Conservation (phyloP, 64 coral and sea anemone species). For the Actinia tenebrosa region DNA sequence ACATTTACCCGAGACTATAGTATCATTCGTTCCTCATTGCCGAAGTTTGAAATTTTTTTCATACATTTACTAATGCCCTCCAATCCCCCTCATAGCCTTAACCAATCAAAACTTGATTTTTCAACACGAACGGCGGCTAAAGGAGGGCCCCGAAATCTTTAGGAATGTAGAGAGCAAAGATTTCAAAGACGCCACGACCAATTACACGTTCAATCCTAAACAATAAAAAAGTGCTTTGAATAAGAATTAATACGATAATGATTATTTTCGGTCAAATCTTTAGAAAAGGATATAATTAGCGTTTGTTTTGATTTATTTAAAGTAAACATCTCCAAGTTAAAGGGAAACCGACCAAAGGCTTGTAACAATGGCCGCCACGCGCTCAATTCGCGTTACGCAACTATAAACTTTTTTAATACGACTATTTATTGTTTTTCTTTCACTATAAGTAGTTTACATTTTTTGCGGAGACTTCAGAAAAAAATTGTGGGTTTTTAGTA, state of each 20-base stretch:
- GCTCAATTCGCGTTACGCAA: neutral
- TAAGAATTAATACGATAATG: neutral
- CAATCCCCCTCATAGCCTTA: no score
- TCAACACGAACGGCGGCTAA: no score
- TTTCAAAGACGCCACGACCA: neutral
- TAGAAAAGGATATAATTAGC: neutral
- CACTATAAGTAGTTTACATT: neutral
- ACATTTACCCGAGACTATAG: no score
- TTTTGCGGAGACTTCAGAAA: no score
- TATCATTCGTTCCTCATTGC: no score
- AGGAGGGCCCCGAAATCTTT: neutral
- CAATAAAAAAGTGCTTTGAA: neutral
- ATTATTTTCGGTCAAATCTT: neutral
- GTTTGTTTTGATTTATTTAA: neutral
- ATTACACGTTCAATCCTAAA: neutral
- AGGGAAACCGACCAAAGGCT: neutral
- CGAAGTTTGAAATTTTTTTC: no score
- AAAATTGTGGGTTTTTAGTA: no score
- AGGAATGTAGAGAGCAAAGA: neutral
- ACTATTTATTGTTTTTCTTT: neutral
- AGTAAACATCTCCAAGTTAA: neutral
- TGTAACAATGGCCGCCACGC: neutral
- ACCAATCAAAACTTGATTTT: no score
- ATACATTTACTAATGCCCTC: no score
- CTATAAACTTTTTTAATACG: neutral